phyloP scores from a whole-genome alignment of 2,797 vertebrate genomes.

The Dallia pectoralis region DNA sequence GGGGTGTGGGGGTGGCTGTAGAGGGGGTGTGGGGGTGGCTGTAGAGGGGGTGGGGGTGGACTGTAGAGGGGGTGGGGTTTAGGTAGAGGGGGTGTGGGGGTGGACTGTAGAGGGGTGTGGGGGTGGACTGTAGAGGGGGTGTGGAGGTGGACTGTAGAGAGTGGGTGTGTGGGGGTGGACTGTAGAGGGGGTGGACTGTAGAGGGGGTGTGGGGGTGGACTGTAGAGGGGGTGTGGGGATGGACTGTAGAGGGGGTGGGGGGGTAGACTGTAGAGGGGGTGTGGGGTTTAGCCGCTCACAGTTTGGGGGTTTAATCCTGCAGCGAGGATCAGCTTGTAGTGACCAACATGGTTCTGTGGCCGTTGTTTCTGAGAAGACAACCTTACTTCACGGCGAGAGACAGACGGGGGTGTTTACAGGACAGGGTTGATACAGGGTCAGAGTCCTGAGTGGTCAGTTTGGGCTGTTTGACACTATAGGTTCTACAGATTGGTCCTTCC shows the following conservation, averaged over 20 bases:
- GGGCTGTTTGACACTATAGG: background rate
- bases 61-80: background rate
- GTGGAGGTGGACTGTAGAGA: no score
- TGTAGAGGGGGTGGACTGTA: background rate
- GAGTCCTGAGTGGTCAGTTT: background rate
- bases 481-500: background rate
- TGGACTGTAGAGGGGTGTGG: no score
- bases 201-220: background rate
- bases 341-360: background rate
- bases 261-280: no score
- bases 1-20: no score
- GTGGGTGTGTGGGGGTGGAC: slow-evolving; percentile 54
- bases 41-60: slow-evolving; percentile 41
- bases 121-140: no score
- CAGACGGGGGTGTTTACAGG: background rate
- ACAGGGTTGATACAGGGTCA: background rate
- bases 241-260: no score
- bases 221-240: no score
- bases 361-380: background rate
- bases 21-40: no score
- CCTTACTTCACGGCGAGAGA: background rate
- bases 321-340: background rate
- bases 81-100: background rate
- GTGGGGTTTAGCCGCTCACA: background rate
- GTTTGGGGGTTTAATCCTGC: background rate